Percentiles rank a stretch among this genome's conserved stretches.
Evolutionary conservation across 2,888 invertebrate species (phyloP).

Genomic region (Baccha elongata): DNA sequence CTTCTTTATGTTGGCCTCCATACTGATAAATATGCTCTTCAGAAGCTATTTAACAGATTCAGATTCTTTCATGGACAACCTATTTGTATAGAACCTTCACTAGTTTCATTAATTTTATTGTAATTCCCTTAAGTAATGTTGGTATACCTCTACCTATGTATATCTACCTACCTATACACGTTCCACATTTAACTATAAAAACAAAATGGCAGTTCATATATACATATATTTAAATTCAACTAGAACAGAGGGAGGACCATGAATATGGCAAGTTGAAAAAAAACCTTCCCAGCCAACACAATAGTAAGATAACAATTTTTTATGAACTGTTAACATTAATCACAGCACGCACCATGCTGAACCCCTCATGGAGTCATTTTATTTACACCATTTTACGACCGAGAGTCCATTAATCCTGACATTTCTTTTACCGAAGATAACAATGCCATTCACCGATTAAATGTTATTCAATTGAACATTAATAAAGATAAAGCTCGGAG

Average conservation of each 20-base stretch:
- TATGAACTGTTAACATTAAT: slow-evolving; percentile 64
- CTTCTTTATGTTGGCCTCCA: slow-evolving; percentile 2
- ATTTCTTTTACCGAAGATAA: slow-evolving; percentile 66
- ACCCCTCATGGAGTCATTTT: slow-evolving; percentile 59
- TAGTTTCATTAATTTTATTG: slow-evolving; percentile 39
- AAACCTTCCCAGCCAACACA: slow-evolving; percentile 30
- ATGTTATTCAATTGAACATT: slow-evolving; percentile 71
- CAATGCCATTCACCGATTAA: slow-evolving; percentile 72
- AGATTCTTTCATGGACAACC: background rate
- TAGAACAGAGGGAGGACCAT: background rate
- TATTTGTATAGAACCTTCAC: slow-evolving; percentile 1
- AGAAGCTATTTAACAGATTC: slow-evolving; percentile 34
- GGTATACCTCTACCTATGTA: too few species aligned
- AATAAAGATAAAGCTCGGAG: slow-evolving; percentile 64
- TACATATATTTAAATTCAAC: slow-evolving; percentile 16
- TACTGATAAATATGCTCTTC: slow-evolving; percentile 24
- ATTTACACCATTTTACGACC: slow-evolving; percentile 69
- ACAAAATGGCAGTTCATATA: slow-evolving; percentile 29
- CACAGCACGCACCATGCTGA: slow-evolving; percentile 40
- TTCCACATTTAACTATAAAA: slow-evolving; percentile 33
- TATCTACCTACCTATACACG: too few species aligned
- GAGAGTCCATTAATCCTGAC: slow-evolving; percentile 68
- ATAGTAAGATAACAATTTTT: slow-evolving; percentile 36
- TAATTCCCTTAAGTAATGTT: slow-evolving; percentile 24
- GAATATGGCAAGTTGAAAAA: background rate